A percentile compares a stretch with the other conserved stretches of the same genome.
These are phyloP conservation scores for Macrochelys suwanniensis DNA, from an alignment of 2,797 vertebrate genomes.

Conservation along the genomic window DNA sequence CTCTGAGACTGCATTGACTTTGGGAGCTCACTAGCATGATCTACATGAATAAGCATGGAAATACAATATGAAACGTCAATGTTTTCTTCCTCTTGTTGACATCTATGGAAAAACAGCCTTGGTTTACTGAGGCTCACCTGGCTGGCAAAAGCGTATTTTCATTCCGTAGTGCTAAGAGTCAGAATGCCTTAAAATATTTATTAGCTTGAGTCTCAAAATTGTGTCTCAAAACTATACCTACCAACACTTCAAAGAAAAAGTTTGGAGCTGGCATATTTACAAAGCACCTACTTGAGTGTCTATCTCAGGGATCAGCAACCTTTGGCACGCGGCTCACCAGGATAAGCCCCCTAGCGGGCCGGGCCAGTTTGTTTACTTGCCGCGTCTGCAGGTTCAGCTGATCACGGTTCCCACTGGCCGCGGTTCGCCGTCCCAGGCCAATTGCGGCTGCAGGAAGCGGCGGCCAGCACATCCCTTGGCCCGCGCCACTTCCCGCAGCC, in stretches of 20 bases:
- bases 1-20: constrained; percentile 3
- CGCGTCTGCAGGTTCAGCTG: no score
- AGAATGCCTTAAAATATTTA: constrained; percentile 2
- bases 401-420: no score
- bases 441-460: no score
- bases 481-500: no score
- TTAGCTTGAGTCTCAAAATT: constrained; percentile 34
- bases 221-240: neutral
- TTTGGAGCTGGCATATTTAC: neutral
- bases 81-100: constrained; percentile 5
- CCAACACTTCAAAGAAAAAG: neutral
- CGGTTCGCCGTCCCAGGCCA: no score
- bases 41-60: constrained; percentile 45
- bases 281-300: neutral
- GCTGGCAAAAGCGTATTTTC: constrained; percentile 33
- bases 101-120: constrained; percentile 2
- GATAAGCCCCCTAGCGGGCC: no score
- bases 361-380: no score
- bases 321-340: no score
- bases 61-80: constrained; percentile 42
- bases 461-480: no score
- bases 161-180: constrained; percentile 43
- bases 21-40: constrained; percentile 34
- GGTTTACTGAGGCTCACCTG: neutral
- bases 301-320: no score